phyloP scores from a whole-genome alignment of 2,113 vertebrate genomes.

The Delphinus delphis region DNA sequence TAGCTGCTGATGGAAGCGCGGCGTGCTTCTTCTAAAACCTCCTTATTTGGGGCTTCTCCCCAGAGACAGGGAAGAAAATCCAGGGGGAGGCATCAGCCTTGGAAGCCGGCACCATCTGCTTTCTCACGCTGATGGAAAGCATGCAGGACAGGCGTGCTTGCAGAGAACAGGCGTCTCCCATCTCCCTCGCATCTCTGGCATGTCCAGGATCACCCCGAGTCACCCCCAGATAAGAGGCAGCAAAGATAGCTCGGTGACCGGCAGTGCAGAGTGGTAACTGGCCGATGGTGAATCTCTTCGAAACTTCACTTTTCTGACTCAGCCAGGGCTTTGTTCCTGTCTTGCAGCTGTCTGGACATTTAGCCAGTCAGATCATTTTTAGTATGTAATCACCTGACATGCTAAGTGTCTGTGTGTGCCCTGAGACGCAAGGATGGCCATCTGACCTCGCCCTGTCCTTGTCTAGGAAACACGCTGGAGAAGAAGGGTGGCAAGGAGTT shows the following conservation, averaged over 20 bases:
- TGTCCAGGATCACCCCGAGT: background rate
- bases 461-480: slow-evolving; percentile 94
- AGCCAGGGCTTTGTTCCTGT: slow-evolving; percentile 84
- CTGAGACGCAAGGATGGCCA: background rate
- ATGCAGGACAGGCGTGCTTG: background rate
- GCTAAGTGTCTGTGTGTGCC: slow-evolving; percentile 58
- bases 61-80: slow-evolving; percentile 24
- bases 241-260: background rate
- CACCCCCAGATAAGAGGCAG: background rate
- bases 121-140: background rate
- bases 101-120: background rate
- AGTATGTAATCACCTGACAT: slow-evolving; percentile 56
- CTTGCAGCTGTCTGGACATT: slow-evolving; percentile 81
- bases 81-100: background rate
- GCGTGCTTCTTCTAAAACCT: slow-evolving; percentile 77
- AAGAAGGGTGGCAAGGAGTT: slow-evolving; percentile 98
- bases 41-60: slow-evolving; percentile 83
- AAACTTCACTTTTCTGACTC: background rate
- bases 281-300: background rate
- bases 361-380: slow-evolving; percentile 79
- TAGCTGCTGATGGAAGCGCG: slow-evolving; percentile 74
- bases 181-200: background rate
- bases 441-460: slow-evolving; percentile 77
- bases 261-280: background rate
- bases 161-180: background rate